Percentiles rank a stretch among this genome's conserved stretches.
phyloP scores from a whole-genome alignment of 2,113 vertebrate species.

The Microtus richardsoni region DNA sequence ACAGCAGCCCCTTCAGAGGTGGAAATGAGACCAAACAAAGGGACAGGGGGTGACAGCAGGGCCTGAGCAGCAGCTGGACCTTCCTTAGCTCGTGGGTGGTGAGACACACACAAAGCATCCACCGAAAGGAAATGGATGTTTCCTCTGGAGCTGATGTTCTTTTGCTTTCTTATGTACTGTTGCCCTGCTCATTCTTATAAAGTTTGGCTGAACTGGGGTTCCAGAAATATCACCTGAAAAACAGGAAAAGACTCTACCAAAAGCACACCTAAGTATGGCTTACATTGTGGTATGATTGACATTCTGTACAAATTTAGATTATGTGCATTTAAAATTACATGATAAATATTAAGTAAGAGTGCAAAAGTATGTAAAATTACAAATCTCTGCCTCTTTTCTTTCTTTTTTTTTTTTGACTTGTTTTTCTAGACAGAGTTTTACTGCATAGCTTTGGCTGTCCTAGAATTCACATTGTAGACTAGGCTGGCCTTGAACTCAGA shows the following conservation, averaged over 20 bases:
- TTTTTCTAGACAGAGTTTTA: background rate
- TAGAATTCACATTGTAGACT: background rate
- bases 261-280: background rate
- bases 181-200: background rate
- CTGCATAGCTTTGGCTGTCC: background rate
- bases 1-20: background rate
- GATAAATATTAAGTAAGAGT: background rate
- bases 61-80: background rate
- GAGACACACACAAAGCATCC: background rate
- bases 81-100: background rate
- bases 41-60: background rate
- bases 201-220: background rate
- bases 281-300: background rate
- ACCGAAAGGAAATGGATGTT: background rate
- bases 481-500: background rate
- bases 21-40: background rate
- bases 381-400: background rate
- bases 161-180: background rate
- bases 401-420: too few species aligned
- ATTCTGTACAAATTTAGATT: background rate
- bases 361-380: background rate
- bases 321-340: slow-evolving; percentile 25
- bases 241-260: background rate
- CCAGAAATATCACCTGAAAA: background rate
- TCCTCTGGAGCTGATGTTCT: background rate